Conservation (phyloP, 2,888 invertebrate genomes). For the Orchesellides sinensis region DNA sequence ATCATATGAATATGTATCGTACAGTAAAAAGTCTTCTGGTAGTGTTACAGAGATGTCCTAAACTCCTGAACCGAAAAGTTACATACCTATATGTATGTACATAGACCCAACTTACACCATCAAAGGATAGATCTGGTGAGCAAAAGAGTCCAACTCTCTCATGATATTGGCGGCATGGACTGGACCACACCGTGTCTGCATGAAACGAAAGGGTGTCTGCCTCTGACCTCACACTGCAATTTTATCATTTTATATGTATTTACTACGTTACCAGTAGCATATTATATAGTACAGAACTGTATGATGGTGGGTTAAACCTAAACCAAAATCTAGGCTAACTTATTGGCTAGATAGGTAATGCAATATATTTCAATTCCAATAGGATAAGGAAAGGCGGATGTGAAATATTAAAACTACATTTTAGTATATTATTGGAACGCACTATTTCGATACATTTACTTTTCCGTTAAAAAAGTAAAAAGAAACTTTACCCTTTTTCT, state of each 20-base stretch:
- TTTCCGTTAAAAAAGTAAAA: neutral
- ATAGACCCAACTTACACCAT: neutral
- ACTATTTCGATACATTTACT: neutral
- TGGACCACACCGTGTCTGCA: conserved; percentile 33
- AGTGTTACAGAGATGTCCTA: conserved; percentile 27
- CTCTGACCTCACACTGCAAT: conserved; percentile 31
- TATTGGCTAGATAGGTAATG: neutral
- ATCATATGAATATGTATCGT: conserved; percentile 8
- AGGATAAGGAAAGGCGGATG: conserved; percentile 13
- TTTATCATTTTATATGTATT: neutral
- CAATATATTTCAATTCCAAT: neutral
- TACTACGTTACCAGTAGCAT: neutral
- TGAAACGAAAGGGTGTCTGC: conserved; percentile 36
- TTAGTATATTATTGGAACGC: neutral
- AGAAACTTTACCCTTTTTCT: neutral
- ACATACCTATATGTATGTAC: too few species aligned
- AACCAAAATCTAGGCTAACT: neutral
- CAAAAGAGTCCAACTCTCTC: neutral
- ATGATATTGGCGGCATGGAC: conserved; percentile 42
- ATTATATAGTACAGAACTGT: neutral
- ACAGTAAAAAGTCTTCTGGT: neutral
- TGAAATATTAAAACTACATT: conserved; percentile 3
- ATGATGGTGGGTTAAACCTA: neutral
- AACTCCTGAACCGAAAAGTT: neutral
- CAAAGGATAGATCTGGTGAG: conserved; percentile 16